Conservation (phyloP, 1,140 invertebrate genomes). For the Diorhabda sublineata region DNA sequence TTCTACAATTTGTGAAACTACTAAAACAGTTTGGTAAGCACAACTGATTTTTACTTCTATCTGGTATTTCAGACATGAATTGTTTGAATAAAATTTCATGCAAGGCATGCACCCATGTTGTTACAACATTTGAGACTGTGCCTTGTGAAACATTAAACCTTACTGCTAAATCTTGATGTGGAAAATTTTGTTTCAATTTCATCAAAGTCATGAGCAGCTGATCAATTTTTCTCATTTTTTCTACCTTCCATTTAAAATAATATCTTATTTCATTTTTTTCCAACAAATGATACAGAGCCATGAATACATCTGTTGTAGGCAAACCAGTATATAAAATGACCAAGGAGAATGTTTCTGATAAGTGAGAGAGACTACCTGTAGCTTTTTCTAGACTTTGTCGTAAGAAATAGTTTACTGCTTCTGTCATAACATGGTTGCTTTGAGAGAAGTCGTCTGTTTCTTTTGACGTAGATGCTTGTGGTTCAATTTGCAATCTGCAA, state of each 20-base stretch:
- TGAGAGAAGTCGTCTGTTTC: too few species aligned
- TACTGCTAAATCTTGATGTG: constrained; percentile 24
- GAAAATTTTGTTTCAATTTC: constrained; percentile 27
- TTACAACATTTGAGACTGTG: constrained; percentile 29
- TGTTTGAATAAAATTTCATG: constrained; percentile 29
- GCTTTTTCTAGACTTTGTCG: too few species aligned
- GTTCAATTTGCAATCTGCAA: too few species aligned
- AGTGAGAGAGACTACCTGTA: too few species aligned
- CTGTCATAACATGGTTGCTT: too few species aligned
- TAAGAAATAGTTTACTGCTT: too few species aligned
- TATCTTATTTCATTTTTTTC: constrained; percentile 23
- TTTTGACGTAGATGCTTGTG: too few species aligned
- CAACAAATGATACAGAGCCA: constrained; percentile 12
- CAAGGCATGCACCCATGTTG: constrained; percentile 28
- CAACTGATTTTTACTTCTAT: constrained; percentile 22
- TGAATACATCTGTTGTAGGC: constrained; percentile 3
- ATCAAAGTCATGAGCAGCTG: constrained; percentile 33
- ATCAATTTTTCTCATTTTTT: constrained; percentile 29
- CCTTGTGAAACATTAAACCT: constrained; percentile 24
- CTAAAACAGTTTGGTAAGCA: constrained; percentile 23
- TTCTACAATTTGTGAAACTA: constrained; percentile 26
- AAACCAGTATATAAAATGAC: constrained; percentile 7
- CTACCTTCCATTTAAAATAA: constrained; percentile 28
- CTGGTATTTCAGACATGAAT: constrained; percentile 26
- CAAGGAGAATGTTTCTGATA: too few species aligned